Evolutionary conservation across 2,113 vertebrate species (phyloP).

Genomic region (Tylochromis polylepis): DNA sequence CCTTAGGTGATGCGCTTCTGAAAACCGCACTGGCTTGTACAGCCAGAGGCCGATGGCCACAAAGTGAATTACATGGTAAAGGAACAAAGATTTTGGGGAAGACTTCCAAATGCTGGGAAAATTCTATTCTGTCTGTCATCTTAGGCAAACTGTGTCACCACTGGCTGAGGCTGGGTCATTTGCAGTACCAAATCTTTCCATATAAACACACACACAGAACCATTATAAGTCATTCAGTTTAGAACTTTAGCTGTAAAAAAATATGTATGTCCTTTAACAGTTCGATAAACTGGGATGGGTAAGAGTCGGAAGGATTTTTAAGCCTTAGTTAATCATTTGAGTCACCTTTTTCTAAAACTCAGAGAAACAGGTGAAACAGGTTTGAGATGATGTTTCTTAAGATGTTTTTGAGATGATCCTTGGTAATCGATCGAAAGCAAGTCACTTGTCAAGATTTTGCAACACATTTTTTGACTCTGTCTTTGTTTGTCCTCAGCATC

Average conservation of each 20-base stretch:
- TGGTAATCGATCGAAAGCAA: neutral
- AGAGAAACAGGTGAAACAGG: neutral
- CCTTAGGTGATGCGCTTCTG: constrained; percentile 20
- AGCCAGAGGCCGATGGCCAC: constrained; percentile 37
- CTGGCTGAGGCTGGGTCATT: neutral
- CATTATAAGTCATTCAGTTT: neutral
- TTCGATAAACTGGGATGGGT: neutral
- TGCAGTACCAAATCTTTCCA: neutral
- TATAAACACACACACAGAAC: neutral
- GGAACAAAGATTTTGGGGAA: neutral
- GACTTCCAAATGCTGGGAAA: neutral
- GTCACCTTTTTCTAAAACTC: neutral
- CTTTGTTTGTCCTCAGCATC: neutral
- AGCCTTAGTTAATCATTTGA: neutral
- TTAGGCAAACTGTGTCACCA: neutral
- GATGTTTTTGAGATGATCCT: neutral
- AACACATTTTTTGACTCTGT: neutral
- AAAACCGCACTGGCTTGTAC: constrained; percentile 10
- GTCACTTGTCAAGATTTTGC: neutral
- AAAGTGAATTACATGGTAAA: neutral
- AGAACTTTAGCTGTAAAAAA: neutral
- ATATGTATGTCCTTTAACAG: neutral
- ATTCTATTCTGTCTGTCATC: neutral
- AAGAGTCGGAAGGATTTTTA: neutral
- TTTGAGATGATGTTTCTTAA: neutral